These are phyloP conservation scores for Scarus forsteni DNA, from an alignment of 2,797 vertebrate species.

Conservation along the genomic window DNA sequence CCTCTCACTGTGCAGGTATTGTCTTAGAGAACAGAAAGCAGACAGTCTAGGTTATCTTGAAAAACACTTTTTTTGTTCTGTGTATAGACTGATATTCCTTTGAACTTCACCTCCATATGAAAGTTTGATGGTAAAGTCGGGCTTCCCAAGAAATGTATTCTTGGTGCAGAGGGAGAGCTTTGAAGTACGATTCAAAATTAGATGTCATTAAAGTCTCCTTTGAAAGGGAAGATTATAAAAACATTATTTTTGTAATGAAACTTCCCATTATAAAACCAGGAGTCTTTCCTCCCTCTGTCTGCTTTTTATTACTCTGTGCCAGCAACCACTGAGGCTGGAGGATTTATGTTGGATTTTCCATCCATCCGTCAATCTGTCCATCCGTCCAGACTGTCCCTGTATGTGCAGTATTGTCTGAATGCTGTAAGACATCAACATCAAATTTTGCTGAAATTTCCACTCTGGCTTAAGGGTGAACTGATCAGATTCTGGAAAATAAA, in stretches of 20 bases:
- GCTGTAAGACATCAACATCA: too few relatives aligned
- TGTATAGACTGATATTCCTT: constrained; percentile 6
- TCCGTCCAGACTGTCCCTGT: too few relatives aligned
- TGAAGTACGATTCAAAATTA: constrained; percentile 24
- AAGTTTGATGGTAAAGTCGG: constrained; percentile 21
- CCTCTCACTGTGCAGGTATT: constrained; percentile 16
- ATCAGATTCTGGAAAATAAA: too few relatives aligned
- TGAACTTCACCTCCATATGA: constrained; percentile 21
- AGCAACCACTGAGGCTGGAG: too few relatives aligned
- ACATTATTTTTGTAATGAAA: constrained; percentile 25
- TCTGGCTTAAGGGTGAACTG: too few relatives aligned
- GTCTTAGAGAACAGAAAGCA: constrained; percentile 21
- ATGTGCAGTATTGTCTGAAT: too few relatives aligned
- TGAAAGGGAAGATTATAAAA: constrained; percentile 43
- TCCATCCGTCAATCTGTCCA: too few relatives aligned
- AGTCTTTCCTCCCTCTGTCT: neutral
- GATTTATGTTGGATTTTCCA: too few relatives aligned
- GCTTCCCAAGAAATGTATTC: constrained; percentile 31
- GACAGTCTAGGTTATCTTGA: constrained; percentile 39
- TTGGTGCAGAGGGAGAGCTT: constrained; percentile 19
- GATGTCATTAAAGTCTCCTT: constrained; percentile 42
- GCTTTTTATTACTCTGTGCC: neutral
- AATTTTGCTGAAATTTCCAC: too few relatives aligned
- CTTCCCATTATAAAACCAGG: constrained; percentile 3
- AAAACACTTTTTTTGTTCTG: constrained; percentile 33